Base-by-base conservation (phyloP, 2,888 invertebrate genomes). In the Tetranychus truncatus region DNA sequence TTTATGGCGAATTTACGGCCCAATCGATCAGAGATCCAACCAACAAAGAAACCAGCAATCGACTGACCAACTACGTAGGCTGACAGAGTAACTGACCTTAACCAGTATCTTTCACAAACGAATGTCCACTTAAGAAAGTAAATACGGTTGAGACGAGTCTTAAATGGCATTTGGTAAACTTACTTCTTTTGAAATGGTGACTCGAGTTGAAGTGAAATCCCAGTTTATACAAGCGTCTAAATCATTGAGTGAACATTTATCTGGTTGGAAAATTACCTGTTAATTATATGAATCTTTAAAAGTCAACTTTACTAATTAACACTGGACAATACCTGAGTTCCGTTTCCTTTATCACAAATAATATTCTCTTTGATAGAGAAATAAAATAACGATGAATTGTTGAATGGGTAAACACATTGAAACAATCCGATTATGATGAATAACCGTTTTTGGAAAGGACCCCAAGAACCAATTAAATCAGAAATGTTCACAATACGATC, bases 61-160 rank as follows among this genome's bases (percentile, higher is more conserved):
- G 45, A 11, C 11, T 67, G 73, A 15, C 71, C 71, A 34, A 34
- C 21, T 18, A 34, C 20, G 55, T 75, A 75, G n/a, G 44, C n/a
- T 1, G 75, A 74, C n/a, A 24, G 24, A 45, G 72, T n/a, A 15
- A 72, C 20, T 15, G 75, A 75, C 6, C 21, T 5, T 18, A 75
- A 45, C 46, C 72, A 75, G 44, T 74, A n/a, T n/a, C 75, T 24
- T 34, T 72, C 72, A 45, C 75, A 75, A 11, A 75, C 21, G 15
- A 75, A 46, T n/a, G 44, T 20, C 71, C 71, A 75, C 72, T 75
- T 34, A 8, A 20, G 18, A 21, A 21, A 2, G 9, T 15, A 6
- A 55, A 15, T 15, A 55, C 6, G 15, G 34, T 3, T 34, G 4
- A 34, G 34, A 5, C 4, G 1, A 34, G 34, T 34, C 34, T 3